Evolutionary conservation across 1,140 invertebrate genomes (phyloP), one percentile per base, ranked within the genome.

Genomic region (Anoplophora glabripennis): DNA sequence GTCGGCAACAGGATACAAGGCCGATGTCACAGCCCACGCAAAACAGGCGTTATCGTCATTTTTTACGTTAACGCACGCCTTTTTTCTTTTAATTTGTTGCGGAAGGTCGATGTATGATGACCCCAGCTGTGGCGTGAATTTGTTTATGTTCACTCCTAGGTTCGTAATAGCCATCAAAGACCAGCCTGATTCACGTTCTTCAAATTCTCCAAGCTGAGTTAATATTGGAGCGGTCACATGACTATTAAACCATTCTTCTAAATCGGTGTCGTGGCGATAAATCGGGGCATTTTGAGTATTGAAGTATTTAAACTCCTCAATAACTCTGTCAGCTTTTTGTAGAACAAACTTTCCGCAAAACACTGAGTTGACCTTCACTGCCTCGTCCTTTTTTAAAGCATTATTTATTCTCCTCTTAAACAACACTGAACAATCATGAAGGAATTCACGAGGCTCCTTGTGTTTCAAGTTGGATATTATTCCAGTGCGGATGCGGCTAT

Each of bases 111-210:
- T n/a, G n/a, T n/a, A n/a, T n/a, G n/a, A n/a, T n/a, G n/a, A n/a
- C n/a, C n/a, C n/a, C n/a, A n/a, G n/a, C n/a, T n/a, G 48, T 11
- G 75, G 71, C 17, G 67, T 70, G 64, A 70, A 74, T 21, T 55
- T 47, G 35, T 56, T 62, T 12, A 59, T 55, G 17, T 56, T 59
- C 2, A 65, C n/a, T 9, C 28, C 44, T 14, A 66, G 34, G 36
- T 57, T 47, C 4, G 54, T 10, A 9, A 66, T 28, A 38, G 37
- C 12, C 3, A 17, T 51, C 18, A 66, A 42, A 15, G 57, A 40
- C 52, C 51, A 66, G 8, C 57, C 57, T 10, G 12, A 28, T 37
- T 61, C 64, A 7, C 18, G 37, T 55, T 66, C 57, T 28, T 57
- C 41, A 41, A 66, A 58, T 18, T 61, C 65, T 7, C 44, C 37